Evolutionary conservation across 2,113 vertebrate species (phyloP), one percentile per base, ranked within the genome.

Genomic region (Stigmatopora nigra): DNA sequence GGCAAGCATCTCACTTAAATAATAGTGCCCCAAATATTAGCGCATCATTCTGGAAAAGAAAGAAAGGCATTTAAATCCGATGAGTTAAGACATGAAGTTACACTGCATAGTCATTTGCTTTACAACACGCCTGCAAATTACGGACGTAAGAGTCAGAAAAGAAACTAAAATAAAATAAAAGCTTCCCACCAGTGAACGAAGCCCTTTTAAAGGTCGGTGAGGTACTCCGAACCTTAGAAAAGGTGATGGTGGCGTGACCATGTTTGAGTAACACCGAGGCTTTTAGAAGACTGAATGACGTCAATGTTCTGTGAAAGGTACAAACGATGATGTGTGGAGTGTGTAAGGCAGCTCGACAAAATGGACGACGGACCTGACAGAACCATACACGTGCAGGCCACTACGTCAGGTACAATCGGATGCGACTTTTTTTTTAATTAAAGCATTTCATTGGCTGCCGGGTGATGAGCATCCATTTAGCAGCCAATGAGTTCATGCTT

Each of bases 41-140:
- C 63, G 67, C 69, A 63, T 73, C 38, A 45, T 41, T 41, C 38
- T 10, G 38, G 16, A 44, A 72, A 62, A 77, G 74, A 79, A 72
- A 82, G 31, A 79, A 86, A 83, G 79, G 75, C 72, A 69, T 82
- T 81, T 55, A 35, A 74, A 77, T 57, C 59, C 20, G 52, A 71
- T 65, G 31, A 73, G 45, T 84, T 85, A 86, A 85, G 85, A 88
- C 82, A 17, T 79, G 79, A 68, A 72, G 66, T 84, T 79, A 73
- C 71, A 77, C 76, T 85, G 86, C 87, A 86, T 84, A 87, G 80
- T 78, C 79, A 72, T 72, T 68, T 31, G 66, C 87, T 77, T 69
- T 81, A 80, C 71, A 81, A 70, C 14, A 78, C 70, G 81, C 73
- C 72, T 82, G 79, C 81, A 79, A 71, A 77, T 62, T 4, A 77